phyloP scores from a whole-genome alignment of 1,140 invertebrate genomes.

The Trichonephila clavipes region DNA sequence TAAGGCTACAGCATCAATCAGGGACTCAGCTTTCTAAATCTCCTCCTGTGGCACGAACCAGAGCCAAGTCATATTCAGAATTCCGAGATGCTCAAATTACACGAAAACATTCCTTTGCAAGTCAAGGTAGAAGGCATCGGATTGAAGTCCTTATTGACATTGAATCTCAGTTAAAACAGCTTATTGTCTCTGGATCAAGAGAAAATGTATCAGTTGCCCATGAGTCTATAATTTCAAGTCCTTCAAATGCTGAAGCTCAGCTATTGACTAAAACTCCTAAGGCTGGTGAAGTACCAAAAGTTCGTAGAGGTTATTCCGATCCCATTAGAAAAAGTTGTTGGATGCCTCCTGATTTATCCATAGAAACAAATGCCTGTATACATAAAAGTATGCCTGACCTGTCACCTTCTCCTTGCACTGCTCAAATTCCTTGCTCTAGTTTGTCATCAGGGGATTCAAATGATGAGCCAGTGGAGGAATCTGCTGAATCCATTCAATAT shows the following conservation, averaged over 20 bases:
- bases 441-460: conserved; percentile 43
- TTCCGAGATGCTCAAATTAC: conserved; percentile 46
- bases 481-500: conserved; percentile 83
- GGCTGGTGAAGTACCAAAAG: conserved; percentile 62
- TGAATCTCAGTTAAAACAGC: conserved; percentile 63
- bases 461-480: background rate
- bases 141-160: conserved; percentile 67
- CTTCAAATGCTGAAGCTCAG: conserved; percentile 45
- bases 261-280: conserved; percentile 32
- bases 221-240: background rate
- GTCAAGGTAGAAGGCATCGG: conserved; percentile 54
- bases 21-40: conserved; percentile 43
- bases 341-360: background rate
- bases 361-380: conserved; percentile 79
- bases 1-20: conserved; percentile 24
- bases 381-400: conserved; percentile 93
- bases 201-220: conserved; percentile 62
- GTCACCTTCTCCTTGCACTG: conserved; percentile 82
- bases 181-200: conserved; percentile 62
- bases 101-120: conserved; percentile 63
- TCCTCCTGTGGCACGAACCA: conserved; percentile 39
- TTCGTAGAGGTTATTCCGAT: conserved; percentile 65
- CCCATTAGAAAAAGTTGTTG: conserved; percentile 66
- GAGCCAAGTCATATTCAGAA: conserved; percentile 76
- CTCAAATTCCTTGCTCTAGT: conserved; percentile 68